A percentile compares a stretch with the other conserved stretches of the same genome.
Conservation (phyloP, 2,888 invertebrate species). For the Heliconius cydno region DNA sequence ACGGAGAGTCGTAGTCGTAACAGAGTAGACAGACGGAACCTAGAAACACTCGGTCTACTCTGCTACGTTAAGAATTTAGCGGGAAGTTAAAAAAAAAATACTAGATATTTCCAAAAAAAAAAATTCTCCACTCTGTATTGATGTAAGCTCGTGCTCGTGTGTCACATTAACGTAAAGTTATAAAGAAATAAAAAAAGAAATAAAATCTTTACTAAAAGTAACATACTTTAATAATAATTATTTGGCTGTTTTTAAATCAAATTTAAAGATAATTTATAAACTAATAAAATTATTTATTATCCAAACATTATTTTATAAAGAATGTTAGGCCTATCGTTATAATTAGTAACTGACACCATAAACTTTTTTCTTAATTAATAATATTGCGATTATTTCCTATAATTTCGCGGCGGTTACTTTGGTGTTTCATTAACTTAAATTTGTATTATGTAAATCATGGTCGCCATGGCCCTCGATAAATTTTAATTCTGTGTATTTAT, state of each 20-base stretch:
- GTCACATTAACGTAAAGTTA: no score
- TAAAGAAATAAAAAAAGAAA: no score
- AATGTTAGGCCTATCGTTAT: background rate
- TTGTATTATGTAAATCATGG: conserved; percentile 10
- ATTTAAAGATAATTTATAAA: background rate
- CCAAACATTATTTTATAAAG: background rate
- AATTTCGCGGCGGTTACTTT: background rate
- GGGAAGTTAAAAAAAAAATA: background rate
- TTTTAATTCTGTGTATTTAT: background rate
- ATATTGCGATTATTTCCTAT: background rate
- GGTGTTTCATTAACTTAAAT: background rate
- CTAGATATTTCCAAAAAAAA: no score
- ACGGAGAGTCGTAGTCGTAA: no score
- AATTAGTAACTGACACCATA: background rate
- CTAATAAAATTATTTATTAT: background rate
- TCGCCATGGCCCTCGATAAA: background rate
- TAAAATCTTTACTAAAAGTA: background rate
- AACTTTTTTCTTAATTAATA: background rate
- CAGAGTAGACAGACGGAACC: no score
- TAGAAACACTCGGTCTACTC: no score
- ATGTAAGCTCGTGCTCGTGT: no score
- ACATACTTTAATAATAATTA: background rate
- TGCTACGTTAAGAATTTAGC: background rate
- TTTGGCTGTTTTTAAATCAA: no score
- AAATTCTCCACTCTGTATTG: no score